These are phyloP conservation scores for Liparis tanakae DNA, from an alignment of 2,797 vertebrate genomes.

Conservation along the genomic window DNA sequence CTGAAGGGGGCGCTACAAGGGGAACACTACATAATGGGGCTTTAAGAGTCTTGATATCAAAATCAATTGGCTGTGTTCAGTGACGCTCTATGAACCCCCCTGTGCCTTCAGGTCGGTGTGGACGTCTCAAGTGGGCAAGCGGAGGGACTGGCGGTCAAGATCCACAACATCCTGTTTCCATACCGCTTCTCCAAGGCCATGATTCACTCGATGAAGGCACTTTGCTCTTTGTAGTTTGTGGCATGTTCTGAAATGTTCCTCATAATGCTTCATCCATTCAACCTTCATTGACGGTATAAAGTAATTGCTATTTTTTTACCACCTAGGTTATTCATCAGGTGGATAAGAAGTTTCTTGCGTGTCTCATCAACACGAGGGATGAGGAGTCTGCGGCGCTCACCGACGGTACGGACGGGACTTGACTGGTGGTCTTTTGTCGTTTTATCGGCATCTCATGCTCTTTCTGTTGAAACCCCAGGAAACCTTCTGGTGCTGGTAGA, in stretches of 20 bases:
- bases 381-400: slow-evolving; percentile 54
- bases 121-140: slow-evolving; percentile 90
- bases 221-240: background rate
- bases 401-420: slow-evolving; percentile 62
- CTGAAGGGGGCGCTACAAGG: too few species aligned
- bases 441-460: slow-evolving; percentile 7
- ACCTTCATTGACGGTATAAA: background rate
- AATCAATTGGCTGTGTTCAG: background rate
- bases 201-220: slow-evolving; percentile 95
- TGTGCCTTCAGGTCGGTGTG: slow-evolving; percentile 86
- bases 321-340: slow-evolving; percentile 95
- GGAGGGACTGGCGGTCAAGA: slow-evolving; percentile 90
- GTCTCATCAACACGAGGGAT: slow-evolving; percentile 88
- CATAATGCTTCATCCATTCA: background rate
- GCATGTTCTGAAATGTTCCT: background rate
- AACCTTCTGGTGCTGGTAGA: slow-evolving; percentile 97
- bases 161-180: slow-evolving; percentile 94
- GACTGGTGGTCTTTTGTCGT: background rate
- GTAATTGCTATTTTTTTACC: slow-evolving; percentile 2
- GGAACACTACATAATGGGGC: too few species aligned
- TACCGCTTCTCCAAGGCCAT: slow-evolving; percentile 98
- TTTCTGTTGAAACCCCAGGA: slow-evolving; percentile 65
- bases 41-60: background rate
- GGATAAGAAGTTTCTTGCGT: slow-evolving; percentile 97
- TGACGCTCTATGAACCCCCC: background rate